A percentile compares a stretch with the other conserved stretches of the same genome.
These are phyloP conservation scores for Protophormia terraenovae DNA, from an alignment of 2,888 invertebrate genomes.

Conservation along the genomic window DNA sequence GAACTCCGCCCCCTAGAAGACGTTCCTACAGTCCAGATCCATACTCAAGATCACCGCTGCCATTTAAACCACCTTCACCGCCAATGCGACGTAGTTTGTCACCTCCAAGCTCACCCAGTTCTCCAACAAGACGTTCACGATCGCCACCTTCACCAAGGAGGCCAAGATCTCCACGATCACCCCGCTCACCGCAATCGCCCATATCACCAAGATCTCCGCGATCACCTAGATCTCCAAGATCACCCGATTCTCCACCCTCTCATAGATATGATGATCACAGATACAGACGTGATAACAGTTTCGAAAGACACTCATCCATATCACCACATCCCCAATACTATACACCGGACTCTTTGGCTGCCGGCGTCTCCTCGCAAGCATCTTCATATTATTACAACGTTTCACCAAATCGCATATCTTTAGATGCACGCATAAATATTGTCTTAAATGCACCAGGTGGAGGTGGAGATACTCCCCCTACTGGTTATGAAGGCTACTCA, in stretches of 20 bases:
- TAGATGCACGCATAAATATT: constrained; percentile 74
- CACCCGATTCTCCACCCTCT: constrained; percentile 53
- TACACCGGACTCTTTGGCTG: constrained; percentile 62
- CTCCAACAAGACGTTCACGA: constrained; percentile 45
- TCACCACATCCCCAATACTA: constrained; percentile 71
- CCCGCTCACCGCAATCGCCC: constrained; percentile 64
- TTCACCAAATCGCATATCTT: constrained; percentile 74
- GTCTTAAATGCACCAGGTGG: constrained; percentile 70
- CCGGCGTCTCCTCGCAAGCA: constrained; percentile 64
- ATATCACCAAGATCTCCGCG: constrained; percentile 58
- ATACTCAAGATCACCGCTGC: constrained; percentile 78
- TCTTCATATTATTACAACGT: constrained; percentile 77
- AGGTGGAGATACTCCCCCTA: constrained; percentile 44
- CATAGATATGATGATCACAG: constrained; percentile 67
- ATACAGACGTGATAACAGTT: constrained; percentile 65
- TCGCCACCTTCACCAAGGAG: constrained; percentile 60
- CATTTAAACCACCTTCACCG: constrained; percentile 79
- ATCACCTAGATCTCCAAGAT: constrained; percentile 67
- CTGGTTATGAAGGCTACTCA: constrained; percentile 72
- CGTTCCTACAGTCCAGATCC: constrained; percentile 76
- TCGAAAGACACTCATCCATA: constrained; percentile 67
- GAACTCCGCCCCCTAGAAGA: constrained; percentile 72
- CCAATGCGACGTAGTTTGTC: constrained; percentile 78
- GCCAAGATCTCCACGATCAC: constrained; percentile 65
- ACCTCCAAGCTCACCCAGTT: constrained; percentile 45